Evolutionary conservation across 2,888 invertebrate species (phyloP), one percentile per base, ranked within the genome.

Genomic region (Drosophila mimetica): DNA sequence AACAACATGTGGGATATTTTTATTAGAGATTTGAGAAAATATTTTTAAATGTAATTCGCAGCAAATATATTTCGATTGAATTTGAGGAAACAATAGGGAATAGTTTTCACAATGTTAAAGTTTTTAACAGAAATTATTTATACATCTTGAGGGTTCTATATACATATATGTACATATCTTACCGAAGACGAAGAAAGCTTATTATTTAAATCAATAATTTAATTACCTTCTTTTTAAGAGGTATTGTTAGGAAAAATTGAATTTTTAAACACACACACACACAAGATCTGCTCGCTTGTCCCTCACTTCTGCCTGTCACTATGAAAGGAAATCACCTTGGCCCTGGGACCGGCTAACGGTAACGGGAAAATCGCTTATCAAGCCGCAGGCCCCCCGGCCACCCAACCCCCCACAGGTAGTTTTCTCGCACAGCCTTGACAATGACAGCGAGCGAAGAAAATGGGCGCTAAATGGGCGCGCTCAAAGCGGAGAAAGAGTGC

Each of bases 371-470:
- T 70, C 54, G 63, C 70, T 72, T 63, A 71, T 71, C 72, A 55
- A 54, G 16, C 52, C 71, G 36, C 44, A 36, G 37, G 13, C 34
- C 69, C 67, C 58, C 81, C 61, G 65, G 52, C 32, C 69, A 30
- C 30, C 30, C 9, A 11, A 3, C 70, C 18, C 37, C 52, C 51
- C 74, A 69, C 82, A 85, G 82, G 79, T 83, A 82, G 88, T 46
- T 87, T 82, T 81, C 52, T 71, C 61, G 67, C 71, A 71, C 69
- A 85, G 82, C 82, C 82, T 83, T 83, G 82, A 87, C 82, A 83
- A 85, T 83, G 82, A 79, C 82, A 85, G 60, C 71, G 59, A 85
- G 80, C 76, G 64, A 72, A 85, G 69, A 74, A 72, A 81, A 76
- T 74, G 79, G 76, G 78, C 74, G 76, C 71, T 54, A 51, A 58